phyloP scores from a whole-genome alignment of 2,113 vertebrate genomes.

The Irena cyanogastra region DNA sequence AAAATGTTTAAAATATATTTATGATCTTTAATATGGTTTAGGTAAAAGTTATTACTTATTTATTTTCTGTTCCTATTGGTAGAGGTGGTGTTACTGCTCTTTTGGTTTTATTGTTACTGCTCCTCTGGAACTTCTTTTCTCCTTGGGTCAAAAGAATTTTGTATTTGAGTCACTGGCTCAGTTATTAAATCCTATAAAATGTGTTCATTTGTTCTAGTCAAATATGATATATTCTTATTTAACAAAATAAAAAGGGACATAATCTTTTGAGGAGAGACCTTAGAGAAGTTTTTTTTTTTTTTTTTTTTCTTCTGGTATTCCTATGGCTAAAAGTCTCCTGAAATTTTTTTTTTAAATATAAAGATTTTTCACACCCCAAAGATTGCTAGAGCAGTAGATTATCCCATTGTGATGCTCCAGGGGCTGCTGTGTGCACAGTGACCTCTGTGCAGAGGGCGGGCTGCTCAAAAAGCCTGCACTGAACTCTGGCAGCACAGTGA shows the following conservation, averaged over 20 bases:
- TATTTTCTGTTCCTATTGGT: background rate
- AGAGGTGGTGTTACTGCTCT: background rate
- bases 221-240: background rate
- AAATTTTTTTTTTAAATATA: background rate
- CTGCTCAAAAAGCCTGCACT: fast-evolving
- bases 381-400: background rate
- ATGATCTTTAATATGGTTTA: conserved; percentile 29
- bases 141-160: background rate
- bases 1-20: conserved; percentile 15
- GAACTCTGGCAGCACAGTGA: background rate
- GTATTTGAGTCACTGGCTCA: background rate
- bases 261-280: background rate
- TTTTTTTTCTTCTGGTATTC: background rate
- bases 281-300: background rate
- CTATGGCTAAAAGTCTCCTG: background rate
- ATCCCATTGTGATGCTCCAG: background rate
- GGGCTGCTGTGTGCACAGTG: background rate
- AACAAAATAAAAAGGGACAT: background rate
- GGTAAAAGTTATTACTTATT: background rate
- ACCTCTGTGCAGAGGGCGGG: background rate
- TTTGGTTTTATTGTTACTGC: conserved; percentile 7
- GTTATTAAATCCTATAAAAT: conserved; percentile 16
- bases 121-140: background rate
- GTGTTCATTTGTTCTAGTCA: background rate
- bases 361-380: background rate